Base-by-base conservation (phyloP, 2,888 invertebrate species). In the Lomographa bimaculata region DNA sequence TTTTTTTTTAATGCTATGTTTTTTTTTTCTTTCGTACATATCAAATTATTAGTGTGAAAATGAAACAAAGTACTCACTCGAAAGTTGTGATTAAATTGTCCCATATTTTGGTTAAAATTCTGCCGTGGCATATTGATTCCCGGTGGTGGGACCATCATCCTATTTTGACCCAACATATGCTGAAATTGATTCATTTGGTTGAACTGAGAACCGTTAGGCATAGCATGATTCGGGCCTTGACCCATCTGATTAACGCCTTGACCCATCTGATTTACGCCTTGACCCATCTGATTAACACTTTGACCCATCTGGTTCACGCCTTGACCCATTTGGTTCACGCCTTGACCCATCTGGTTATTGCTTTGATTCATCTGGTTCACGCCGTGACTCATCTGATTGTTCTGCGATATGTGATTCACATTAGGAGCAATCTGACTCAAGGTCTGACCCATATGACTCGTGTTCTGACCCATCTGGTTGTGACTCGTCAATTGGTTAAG, bases 111-210 rank as follows among this genome's bases (percentile, higher is more conserved):
- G 24, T 53, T 80, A 48, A 81, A 87, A 65, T 77, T 84, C 50
- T 82, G 87, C 29, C 83, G 57, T 0, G 79, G 81, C 72, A 83
- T 78, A 2, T 64, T 70, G 20, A 89, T 77, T 0, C 86, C 86
- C 0, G 86, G 87, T 0, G 87, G 86, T 0, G 85, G 84, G 0
- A 64, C 79, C 35, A 87, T 72, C 83, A 86, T 82, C 5, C 85
- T 57, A 0, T 77, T 72, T 29, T 82, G 84, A 0, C 74, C 69
- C 75, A 85, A 77, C 74, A 82, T 76, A 40, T 79, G 79, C 0
- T 67, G 68, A 42, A 66, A 82, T 53, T 81, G 84, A 36, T 75
- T 80, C 69, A 82, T 78, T 0, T 68, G 64, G 0, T 68, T 71
- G 58, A 79, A 83, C 51, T 80, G 82, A 32, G 75, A 76, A 0